Evolutionary conservation across 2,888 invertebrate species (phyloP), one percentile per base, ranked within the genome.

Genomic region (Odontocolon sp.): DNA sequence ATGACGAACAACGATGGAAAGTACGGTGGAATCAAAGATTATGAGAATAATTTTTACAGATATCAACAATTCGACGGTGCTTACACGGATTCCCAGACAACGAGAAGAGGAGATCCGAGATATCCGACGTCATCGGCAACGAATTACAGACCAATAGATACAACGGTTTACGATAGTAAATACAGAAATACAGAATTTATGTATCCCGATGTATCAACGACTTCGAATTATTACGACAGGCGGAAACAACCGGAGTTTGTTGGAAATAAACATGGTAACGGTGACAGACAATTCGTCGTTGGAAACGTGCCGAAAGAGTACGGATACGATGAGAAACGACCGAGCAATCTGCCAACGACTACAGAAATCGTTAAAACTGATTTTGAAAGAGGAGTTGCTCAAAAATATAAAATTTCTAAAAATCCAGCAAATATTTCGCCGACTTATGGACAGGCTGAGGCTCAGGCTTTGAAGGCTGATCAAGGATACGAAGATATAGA

Each of bases 221-320:
- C 88, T 0, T 82, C 87, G 2, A 85, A 83, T 64, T 86, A 87
- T n/a, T 87, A 88, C 59, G 88, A 88, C 6, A 80, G 78, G 63
- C 70, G 72, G 40, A 81, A 74, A 16, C 79, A 64, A 45, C 28
- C 80, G 1, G 80, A 80, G 54, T 83, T 80, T 26, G 40, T 76
- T 28, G 69, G 61, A 2, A 78, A 74, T 28, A 71, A 71, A 50
- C 73, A 79, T 9, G 80, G 59, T 0, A 79, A 79, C 5, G 86
- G 81, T 1, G 83, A 90, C 77, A 77, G 88, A 56, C 93, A 94
- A 85, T 94, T 94, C 87, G 94, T 94, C 0, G 94, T 94, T 1
- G 94, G 94, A 0, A 94, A 92, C 82, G 91, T 94, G 0, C 93
- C 94, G 0, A 93, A 94, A 85, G 93, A 94, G 74, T 89, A 88